A percentile compares a stretch with the other conserved stretches of the same genome.
phyloP scores from a whole-genome alignment of 1,140 invertebrate species.

The Drosophila ohnishii region DNA sequence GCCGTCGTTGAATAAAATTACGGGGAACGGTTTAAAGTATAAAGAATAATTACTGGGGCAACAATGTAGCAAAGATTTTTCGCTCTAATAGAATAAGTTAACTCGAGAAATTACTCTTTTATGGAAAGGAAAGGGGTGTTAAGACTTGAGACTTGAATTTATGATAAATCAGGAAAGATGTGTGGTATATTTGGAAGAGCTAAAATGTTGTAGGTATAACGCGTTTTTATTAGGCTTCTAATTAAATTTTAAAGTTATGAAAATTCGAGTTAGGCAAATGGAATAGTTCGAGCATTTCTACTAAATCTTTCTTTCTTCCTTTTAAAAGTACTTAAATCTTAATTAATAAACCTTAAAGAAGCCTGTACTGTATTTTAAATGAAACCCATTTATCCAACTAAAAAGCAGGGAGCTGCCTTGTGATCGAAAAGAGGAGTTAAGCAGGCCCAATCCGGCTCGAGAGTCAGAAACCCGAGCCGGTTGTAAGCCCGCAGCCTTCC shows the following conservation, averaged over 20 bases:
- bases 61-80: slow-evolving; percentile 24
- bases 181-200: too few species aligned
- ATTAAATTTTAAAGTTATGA: too few species aligned
- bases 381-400: slow-evolving; percentile 5
- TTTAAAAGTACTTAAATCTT: not conserved
- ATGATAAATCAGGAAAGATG: too few species aligned
- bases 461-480: slow-evolving; percentile 34
- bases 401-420: slow-evolving; percentile 7
- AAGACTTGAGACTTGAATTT: not conserved
- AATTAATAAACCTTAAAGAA: not conserved
- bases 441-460: slow-evolving; percentile 18
- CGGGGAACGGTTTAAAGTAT: not conserved
- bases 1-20: slow-evolving; percentile 25
- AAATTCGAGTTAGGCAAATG: too few species aligned
- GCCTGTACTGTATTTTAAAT: not conserved
- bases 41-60: slow-evolving; percentile 13
- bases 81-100: slow-evolving; percentile 24
- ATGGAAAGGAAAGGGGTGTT: not conserved
- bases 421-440: slow-evolving; percentile 40
- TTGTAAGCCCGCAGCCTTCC: slow-evolving; percentile 34
- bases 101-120: not conserved
- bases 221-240: too few species aligned
- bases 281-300: too few species aligned
- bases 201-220: too few species aligned
- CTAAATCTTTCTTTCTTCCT: too few species aligned